Percentiles rank a stretch among this genome's conserved stretches.
Conservation (phyloP, 2,113 vertebrate species). For the Centropristis striata region DNA sequence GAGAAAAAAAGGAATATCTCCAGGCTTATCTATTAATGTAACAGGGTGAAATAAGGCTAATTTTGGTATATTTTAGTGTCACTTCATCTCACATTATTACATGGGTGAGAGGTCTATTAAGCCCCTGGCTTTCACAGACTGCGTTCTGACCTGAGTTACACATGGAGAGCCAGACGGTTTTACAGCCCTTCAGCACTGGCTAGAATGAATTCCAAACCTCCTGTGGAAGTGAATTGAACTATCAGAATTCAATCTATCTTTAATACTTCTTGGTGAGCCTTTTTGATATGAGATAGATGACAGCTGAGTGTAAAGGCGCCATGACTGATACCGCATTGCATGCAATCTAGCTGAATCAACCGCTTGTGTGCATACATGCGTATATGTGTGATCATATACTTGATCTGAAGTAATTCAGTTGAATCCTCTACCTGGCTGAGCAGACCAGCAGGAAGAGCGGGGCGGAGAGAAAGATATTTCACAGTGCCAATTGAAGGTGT, state of each 20-base stretch:
- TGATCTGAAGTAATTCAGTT: neutral
- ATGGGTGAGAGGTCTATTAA: neutral
- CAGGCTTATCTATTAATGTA: neutral
- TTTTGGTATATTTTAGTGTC: neutral
- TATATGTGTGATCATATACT: neutral
- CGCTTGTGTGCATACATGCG: neutral
- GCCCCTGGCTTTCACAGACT: neutral
- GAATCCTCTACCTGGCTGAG: slow-evolving; percentile 6
- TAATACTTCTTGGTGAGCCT: too few species aligned
- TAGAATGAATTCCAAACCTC: neutral
- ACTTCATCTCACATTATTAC: neutral
- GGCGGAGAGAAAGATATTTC: neutral
- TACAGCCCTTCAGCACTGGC: neutral
- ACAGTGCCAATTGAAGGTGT: slow-evolving; percentile 35
- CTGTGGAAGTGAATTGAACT: neutral
- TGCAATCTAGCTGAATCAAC: neutral
- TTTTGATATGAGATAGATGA: neutral
- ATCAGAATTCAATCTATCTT: neutral
- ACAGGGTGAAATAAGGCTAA: neutral
- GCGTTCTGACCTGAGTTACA: neutral
- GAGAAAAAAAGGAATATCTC: neutral
- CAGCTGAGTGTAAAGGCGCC: neutral
- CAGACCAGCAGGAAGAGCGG: neutral
- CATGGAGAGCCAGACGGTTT: neutral
- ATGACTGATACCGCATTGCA: neutral